A percentile compares a stretch with the other conserved stretches of the same genome.
Evolutionary conservation across 2,888 invertebrate genomes (phyloP).

Genomic region (Aleiodes alternator): DNA sequence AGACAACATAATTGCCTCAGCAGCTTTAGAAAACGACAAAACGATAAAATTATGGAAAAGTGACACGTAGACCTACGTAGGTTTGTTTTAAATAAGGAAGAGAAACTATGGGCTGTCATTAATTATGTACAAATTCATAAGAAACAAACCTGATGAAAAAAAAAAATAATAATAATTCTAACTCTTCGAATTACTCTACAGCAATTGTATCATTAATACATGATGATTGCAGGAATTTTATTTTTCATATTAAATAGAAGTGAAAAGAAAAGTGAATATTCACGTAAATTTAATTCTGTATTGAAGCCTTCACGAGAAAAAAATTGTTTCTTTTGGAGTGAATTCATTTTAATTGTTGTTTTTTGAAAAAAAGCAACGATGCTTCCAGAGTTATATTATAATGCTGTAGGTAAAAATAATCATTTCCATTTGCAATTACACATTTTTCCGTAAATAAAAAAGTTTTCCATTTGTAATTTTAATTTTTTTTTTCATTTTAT

Average conservation of each 20-base stretch:
- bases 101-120: slow-evolving; percentile 45
- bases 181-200: slow-evolving; percentile 50
- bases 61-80: slow-evolving; percentile 82
- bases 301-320: slow-evolving; percentile 24
- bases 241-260: slow-evolving; percentile 52
- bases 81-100: slow-evolving; percentile 26
- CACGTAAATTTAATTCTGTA: slow-evolving; percentile 41
- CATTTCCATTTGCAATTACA: slow-evolving; percentile 47
- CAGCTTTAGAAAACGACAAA: slow-evolving; percentile 98
- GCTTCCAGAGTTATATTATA: slow-evolving; percentile 9
- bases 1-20: slow-evolving; percentile 99
- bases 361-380: not conserved
- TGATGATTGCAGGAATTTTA: slow-evolving; percentile 53
- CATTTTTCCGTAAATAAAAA: slow-evolving; percentile 33
- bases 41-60: slow-evolving; percentile 99
- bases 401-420: not conserved
- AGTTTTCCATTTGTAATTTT: slow-evolving; percentile 28
- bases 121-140: slow-evolving; percentile 56
- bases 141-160: slow-evolving; percentile 45
- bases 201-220: slow-evolving; percentile 33
- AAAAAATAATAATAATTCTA: slow-evolving; percentile 44
- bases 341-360: not conserved
- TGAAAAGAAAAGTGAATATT: slow-evolving; percentile 38
- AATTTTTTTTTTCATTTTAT: slow-evolving; percentile 30
- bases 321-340: not conserved